These are phyloP conservation scores for Anthoscopus minutus DNA, from an alignment of 2,113 vertebrate species.

Conservation along the genomic window DNA sequence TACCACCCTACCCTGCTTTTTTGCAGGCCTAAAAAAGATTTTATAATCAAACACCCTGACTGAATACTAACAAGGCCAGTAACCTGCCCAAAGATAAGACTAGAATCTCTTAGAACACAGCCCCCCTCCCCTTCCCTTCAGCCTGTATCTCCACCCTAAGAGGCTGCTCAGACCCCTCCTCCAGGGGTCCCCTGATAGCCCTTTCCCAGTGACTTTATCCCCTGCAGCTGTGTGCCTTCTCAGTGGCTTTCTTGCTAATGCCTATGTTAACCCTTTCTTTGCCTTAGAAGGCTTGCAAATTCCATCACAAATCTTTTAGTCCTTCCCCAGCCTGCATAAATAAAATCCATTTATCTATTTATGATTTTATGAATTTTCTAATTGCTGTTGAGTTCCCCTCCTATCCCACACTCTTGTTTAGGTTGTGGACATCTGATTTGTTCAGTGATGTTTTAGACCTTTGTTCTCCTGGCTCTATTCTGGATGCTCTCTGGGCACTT, in stretches of 20 bases:
- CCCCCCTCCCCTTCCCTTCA: background rate
- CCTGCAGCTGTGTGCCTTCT: conserved; percentile 52
- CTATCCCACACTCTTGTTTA: background rate
- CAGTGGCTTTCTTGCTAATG: conserved; percentile 49
- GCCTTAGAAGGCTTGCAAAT: background rate
- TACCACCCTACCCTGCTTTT: background rate
- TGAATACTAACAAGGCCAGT: background rate
- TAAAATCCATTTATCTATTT: background rate
- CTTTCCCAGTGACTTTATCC: conserved; percentile 29
- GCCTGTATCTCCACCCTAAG: background rate
- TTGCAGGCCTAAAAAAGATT: background rate
- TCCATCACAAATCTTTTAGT: background rate
- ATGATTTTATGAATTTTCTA: background rate
- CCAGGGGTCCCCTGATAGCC: background rate
- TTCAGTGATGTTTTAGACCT: background rate
- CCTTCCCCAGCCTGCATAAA: background rate
- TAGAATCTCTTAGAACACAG: background rate
- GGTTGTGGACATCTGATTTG: background rate
- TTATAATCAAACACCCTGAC: background rate
- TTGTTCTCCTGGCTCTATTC: background rate
- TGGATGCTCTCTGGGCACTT: background rate
- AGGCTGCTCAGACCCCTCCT: background rate
- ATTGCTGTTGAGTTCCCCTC: background rate
- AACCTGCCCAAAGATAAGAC: background rate
- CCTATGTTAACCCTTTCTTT: conserved; percentile 11